phyloP scores from a whole-genome alignment of 2,113 vertebrate genomes.

The Chitala chitala region DNA sequence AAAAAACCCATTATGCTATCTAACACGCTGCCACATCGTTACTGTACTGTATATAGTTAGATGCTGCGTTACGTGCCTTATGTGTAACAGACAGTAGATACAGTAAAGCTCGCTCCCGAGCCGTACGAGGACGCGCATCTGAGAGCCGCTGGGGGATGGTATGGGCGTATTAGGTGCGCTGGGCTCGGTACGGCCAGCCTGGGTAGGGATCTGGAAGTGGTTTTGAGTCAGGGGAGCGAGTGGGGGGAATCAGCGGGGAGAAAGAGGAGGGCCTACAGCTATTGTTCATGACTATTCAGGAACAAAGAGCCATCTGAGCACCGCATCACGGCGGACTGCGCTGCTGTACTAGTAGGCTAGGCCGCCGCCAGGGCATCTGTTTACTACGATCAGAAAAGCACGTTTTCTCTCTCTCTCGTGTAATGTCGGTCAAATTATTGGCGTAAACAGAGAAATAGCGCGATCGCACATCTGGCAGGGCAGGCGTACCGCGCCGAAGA shows the following conservation, averaged over 20 bases:
- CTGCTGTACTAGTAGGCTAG: not conserved
- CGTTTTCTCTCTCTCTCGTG: not conserved
- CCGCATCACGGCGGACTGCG: conserved; percentile 12
- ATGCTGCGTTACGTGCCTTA: too few relatives aligned
- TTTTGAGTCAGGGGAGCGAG: conserved; percentile 27
- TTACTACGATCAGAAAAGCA: not conserved
- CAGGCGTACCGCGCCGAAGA: too few relatives aligned
- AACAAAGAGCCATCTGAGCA: conserved; percentile 45
- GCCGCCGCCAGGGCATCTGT: not conserved
- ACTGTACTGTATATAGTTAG: too few relatives aligned
- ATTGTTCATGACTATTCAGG: conserved; percentile 45
- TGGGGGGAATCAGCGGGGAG: conserved; percentile 14
- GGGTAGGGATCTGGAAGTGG: conserved; percentile 34
- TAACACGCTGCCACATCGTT: too few relatives aligned
- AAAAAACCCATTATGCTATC: too few relatives aligned
- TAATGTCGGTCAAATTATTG: too few relatives aligned
- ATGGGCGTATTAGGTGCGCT: conserved; percentile 20
- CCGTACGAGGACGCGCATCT: too few relatives aligned
- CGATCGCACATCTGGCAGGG: too few relatives aligned
- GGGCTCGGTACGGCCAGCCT: not conserved
- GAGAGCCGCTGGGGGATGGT: conserved; percentile 38
- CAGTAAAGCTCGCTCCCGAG: too few relatives aligned
- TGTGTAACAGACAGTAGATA: too few relatives aligned
- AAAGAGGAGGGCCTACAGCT: conserved; percentile 31
- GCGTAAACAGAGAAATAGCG: too few relatives aligned